Evolutionary conservation across 2,113 vertebrate species (phyloP).

Genomic region (Psittacula cyanocephala): DNA sequence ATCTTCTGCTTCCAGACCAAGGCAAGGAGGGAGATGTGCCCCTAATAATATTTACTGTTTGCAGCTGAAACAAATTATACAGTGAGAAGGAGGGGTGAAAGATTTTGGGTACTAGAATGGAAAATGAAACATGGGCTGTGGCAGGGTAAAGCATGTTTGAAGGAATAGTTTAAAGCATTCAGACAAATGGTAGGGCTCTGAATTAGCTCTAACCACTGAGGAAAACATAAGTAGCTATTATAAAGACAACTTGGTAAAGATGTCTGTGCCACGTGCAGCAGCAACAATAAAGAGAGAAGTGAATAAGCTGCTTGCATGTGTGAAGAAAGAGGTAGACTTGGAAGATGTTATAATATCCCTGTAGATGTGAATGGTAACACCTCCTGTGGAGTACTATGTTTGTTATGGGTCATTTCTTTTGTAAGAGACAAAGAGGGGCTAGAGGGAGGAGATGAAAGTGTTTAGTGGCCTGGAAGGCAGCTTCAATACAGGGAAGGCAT

Average conservation of each 20-base stretch:
- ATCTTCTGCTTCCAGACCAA: slow-evolving; percentile 98
- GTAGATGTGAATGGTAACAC: background rate
- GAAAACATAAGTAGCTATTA: slow-evolving; percentile 45
- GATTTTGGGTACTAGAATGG: background rate
- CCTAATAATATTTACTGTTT: background rate
- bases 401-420: background rate
- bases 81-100: background rate
- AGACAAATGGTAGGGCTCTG: slow-evolving; percentile 14
- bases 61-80: background rate
- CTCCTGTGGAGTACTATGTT: background rate
- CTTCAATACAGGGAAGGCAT: accelerated
- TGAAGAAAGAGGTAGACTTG: background rate
- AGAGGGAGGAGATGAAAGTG: background rate
- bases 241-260: slow-evolving; percentile 37
- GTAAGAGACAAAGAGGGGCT: background rate
- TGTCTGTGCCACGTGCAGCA: slow-evolving; percentile 1
- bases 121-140: slow-evolving; percentile 5
- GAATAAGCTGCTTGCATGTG: background rate
- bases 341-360: background rate
- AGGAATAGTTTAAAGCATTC: slow-evolving; percentile 26
- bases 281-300: background rate
- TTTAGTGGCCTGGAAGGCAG: slow-evolving; percentile 27
- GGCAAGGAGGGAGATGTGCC: slow-evolving; percentile 64
- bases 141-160: slow-evolving; percentile 14
- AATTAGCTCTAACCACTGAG: slow-evolving; percentile 46